phyloP scores from a whole-genome alignment of 1,140 invertebrate genomes.

The Notospermus geniculatus region DNA sequence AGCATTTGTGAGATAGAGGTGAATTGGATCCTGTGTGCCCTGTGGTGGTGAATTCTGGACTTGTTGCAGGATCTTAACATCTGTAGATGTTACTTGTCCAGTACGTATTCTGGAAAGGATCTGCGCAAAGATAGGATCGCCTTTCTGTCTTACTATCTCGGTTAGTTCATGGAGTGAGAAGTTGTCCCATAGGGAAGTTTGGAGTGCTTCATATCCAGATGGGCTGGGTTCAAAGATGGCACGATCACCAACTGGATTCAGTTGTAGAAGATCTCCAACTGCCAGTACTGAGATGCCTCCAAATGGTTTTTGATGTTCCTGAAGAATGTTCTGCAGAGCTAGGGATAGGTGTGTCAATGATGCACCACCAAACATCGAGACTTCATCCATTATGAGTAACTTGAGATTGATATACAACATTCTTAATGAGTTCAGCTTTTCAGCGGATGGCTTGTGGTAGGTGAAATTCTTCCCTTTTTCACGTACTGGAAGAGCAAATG shows the following conservation, averaged over 20 bases:
- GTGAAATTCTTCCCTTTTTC: slow-evolving; percentile 16
- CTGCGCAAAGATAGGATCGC: slow-evolving; percentile 19
- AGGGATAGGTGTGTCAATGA: slow-evolving; percentile 16
- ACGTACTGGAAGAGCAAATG: slow-evolving; percentile 19
- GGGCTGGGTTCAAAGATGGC: too few relatives aligned
- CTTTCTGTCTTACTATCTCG: slow-evolving; percentile 20
- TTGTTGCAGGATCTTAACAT: slow-evolving; percentile 15
- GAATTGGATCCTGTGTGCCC: slow-evolving; percentile 9
- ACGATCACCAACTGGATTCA: too few relatives aligned
- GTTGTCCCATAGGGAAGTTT: slow-evolving; percentile 16
- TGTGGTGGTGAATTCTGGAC: slow-evolving; percentile 10
- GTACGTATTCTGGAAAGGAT: slow-evolving; percentile 17
- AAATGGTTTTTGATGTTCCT: slow-evolving; percentile 15
- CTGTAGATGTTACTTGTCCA: slow-evolving; percentile 14
- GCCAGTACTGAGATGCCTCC: slow-evolving; percentile 10
- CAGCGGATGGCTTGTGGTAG: not conserved
- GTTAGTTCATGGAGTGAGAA: slow-evolving; percentile 18
- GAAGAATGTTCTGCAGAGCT: slow-evolving; percentile 16
- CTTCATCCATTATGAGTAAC: not conserved
- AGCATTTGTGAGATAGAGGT: not conserved
- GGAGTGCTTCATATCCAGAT: not conserved
- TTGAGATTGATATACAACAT: too few relatives aligned
- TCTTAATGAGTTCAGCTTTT: too few relatives aligned
- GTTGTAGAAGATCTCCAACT: too few relatives aligned
- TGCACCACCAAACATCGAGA: slow-evolving; percentile 14